Evolutionary conservation across 2,113 vertebrate species (phyloP).

Genomic region (Brachyistius frenatus): DNA sequence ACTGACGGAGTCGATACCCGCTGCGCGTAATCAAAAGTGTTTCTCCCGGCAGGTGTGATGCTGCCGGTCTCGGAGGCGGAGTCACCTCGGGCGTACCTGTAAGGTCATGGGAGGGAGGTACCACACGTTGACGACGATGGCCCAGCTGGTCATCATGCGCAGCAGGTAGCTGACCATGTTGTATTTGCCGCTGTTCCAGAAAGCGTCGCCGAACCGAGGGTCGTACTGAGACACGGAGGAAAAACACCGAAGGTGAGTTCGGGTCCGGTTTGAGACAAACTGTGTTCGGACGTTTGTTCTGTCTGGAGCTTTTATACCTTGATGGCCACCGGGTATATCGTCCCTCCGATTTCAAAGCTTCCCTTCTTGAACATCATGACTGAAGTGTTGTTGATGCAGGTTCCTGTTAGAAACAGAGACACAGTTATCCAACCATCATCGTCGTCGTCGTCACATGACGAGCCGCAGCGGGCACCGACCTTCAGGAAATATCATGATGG

Average conservation of each 20-base stretch:
- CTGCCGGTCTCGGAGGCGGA: too few relatives aligned
- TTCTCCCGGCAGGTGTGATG: background rate
- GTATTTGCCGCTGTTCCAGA: conserved; percentile 97
- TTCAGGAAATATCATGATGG: conserved; percentile 98
- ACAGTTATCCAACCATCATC: background rate
- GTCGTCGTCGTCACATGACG: background rate
- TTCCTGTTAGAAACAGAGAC: conserved; percentile 82
- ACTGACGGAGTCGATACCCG: too few relatives aligned
- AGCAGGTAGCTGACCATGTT: conserved; percentile 94
- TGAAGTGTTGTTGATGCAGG: conserved; percentile 97
- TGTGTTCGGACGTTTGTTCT: too few relatives aligned
- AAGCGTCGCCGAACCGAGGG: conserved; percentile 94
- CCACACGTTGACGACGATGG: conserved; percentile 96
- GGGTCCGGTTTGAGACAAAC: too few relatives aligned
- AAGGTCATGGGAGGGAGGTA: conserved; percentile 93
- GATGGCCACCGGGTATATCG: conserved; percentile 94
- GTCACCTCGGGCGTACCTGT: conserved; percentile 77
- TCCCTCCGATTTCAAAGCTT: conserved; percentile 97
- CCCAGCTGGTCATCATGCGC: conserved; percentile 97
- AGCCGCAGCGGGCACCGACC: conserved; percentile 81
- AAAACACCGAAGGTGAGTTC: background rate
- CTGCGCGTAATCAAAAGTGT: background rate
- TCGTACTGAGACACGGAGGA: conserved; percentile 87
- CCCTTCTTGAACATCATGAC: conserved; percentile 99
- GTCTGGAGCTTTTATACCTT: conserved; percentile 83